These are phyloP conservation scores for Chrysogorgia sp. DNA, from an alignment of 92 coral and sea anemone species.

Conservation along the genomic window DNA sequence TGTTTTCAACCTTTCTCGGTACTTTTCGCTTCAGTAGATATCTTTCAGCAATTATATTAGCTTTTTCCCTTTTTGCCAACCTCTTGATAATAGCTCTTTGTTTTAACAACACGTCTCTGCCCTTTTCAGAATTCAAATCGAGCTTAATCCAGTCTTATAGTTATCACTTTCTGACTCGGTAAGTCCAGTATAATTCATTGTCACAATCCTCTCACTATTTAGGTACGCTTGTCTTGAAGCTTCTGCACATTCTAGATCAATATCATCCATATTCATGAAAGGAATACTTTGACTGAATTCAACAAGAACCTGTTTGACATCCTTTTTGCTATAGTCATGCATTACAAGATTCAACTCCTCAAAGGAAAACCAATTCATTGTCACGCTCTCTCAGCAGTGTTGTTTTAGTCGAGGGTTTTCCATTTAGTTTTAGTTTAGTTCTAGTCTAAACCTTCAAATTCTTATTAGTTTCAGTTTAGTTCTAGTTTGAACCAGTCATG, in stretches of 20 bases:
- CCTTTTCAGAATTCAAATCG: constrained; percentile 27
- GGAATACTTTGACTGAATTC: constrained; percentile 43
- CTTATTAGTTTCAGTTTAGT: too few relatives aligned
- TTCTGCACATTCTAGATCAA: constrained; percentile 31
- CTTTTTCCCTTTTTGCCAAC: constrained; percentile 25
- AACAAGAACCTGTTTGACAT: constrained; percentile 46
- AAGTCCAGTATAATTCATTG: constrained; percentile 31
- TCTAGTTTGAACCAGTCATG: too few relatives aligned
- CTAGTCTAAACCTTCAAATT: too few relatives aligned
- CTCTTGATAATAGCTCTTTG: constrained; percentile 27
- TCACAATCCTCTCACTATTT: constrained; percentile 37
- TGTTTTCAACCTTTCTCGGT: constrained; percentile 48
- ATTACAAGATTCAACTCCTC: constrained; percentile 58
- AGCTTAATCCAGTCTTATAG: constrained; percentile 39
- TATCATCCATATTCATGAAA: constrained; percentile 38
- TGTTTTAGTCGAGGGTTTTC: too few relatives aligned
- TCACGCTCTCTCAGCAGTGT: constrained; percentile 22
- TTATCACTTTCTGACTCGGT: constrained; percentile 52
- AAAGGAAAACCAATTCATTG: constrained; percentile 67
- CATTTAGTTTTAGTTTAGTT: too few relatives aligned
- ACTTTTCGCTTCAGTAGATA: constrained; percentile 57
- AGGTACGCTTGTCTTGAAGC: constrained; percentile 46
- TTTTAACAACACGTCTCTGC: constrained; percentile 22
- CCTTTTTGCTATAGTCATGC: constrained; percentile 55
- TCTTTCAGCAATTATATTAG: constrained; percentile 49